These are phyloP conservation scores for Mesodorylaimus sp. DNA, from an alignment of 2,888 invertebrate genomes.

Conservation along the genomic window DNA sequence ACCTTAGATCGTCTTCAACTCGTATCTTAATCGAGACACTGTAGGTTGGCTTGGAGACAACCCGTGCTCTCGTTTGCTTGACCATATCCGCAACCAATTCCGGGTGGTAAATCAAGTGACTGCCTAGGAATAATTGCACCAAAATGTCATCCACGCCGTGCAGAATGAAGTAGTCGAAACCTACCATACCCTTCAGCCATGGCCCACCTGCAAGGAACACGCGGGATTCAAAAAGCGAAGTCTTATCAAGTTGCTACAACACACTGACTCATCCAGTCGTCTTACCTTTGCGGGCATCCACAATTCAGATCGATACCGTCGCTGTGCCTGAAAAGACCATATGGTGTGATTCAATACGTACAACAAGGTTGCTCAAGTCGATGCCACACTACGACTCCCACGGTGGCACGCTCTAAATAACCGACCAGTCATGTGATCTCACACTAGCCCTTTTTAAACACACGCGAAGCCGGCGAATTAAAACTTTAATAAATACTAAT, in stretches of 20 bases:
- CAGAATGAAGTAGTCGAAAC: too few relatives aligned
- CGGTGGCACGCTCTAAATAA: too few relatives aligned
- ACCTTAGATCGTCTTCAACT: conserved; percentile 49
- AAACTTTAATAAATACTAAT: too few relatives aligned
- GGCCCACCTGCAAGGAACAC: conserved; percentile 49
- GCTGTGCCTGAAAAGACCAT: conserved; percentile 43
- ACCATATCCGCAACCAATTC: conserved; percentile 64
- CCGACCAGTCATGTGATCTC: too few relatives aligned
- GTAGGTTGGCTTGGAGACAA: conserved; percentile 47
- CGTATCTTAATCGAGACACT: conserved; percentile 82
- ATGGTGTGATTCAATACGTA: neutral
- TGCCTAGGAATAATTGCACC: too few relatives aligned
- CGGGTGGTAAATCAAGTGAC: conserved; percentile 59
- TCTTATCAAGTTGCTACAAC: conserved; percentile 2
- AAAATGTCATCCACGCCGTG: too few relatives aligned
- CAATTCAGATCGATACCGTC: conserved; percentile 90
- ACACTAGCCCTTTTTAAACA: too few relatives aligned
- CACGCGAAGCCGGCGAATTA: too few relatives aligned
- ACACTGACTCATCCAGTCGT: neutral
- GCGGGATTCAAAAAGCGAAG: conserved; percentile 27
- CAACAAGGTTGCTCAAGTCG: too few relatives aligned
- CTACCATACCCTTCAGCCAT: conserved; percentile 71
- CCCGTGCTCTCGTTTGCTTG: conserved; percentile 48
- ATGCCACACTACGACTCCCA: too few relatives aligned
- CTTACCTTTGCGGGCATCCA: conserved; percentile 68